Conservation (phyloP, 2,888 invertebrate genomes). For the Apocheima hispidaria region DNA sequence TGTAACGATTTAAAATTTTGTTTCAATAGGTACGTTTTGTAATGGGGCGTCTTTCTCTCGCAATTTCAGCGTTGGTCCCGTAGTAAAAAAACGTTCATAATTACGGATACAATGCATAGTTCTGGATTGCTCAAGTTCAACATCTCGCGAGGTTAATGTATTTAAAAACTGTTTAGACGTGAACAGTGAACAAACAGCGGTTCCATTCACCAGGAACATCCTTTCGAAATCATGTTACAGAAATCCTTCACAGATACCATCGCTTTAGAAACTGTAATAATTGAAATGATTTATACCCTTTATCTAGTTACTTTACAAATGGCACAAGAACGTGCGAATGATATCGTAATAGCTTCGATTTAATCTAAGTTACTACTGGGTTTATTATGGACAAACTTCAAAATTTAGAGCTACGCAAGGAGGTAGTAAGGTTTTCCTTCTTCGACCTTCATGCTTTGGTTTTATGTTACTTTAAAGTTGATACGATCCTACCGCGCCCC, state of each 20-base stretch:
- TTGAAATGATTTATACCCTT: constrained; percentile 13
- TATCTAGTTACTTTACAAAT: constrained; percentile 13
- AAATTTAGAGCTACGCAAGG: neutral
- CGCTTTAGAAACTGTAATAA: constrained; percentile 9
- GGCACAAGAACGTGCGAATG: constrained; percentile 8
- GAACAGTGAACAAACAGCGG: neutral
- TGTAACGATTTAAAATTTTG: too few species aligned
- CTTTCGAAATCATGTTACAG: constrained; percentile 23
- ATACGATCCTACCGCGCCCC: too few species aligned
- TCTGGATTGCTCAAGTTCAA: too few species aligned
- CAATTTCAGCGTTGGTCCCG: too few species aligned
- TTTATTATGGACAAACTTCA: neutral
- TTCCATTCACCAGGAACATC: constrained; percentile 18
- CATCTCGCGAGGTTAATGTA: too few species aligned
- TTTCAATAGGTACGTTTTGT: too few species aligned
- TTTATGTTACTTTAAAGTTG: too few species aligned
- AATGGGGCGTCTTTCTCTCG: too few species aligned
- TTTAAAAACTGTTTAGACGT: neutral
- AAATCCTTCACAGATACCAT: constrained; percentile 20
- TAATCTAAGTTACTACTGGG: neutral
- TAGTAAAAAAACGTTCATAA: too few species aligned
- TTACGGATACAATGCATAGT: too few species aligned
- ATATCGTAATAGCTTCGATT: neutral
- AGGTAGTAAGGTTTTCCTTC: too few species aligned
- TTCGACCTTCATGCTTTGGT: too few species aligned